Base-by-base conservation (phyloP, 2,888 invertebrate species). In the Cactoblastis cactorum region DNA sequence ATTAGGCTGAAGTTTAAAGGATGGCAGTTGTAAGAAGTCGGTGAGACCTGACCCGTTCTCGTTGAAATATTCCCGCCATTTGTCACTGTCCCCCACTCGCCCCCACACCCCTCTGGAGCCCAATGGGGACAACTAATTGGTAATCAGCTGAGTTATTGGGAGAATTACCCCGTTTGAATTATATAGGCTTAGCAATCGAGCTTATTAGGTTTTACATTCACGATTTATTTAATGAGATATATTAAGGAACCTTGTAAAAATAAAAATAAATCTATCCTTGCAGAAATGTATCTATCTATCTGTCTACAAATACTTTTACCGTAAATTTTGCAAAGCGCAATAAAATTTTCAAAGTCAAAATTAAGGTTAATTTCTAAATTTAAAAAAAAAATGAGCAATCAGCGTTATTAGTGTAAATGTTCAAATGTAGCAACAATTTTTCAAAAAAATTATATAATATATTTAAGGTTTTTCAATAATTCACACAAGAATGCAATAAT, bases 61-160 rank as follows among this genome's bases (percentile, higher is more conserved):
- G 22, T 43, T 52, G 52, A 52, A 52, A 52, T 52, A 52, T 52
- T 38, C 45, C 45, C 32, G 45, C 48, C 43, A 52, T 52, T 52
- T 52, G 45, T 52, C 52, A 49, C 49, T 52, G 52, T 52, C 52
- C 33, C 14, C 48, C 34, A 32, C 35, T 18, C 43, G 37, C 45
- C 24, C 22, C 19, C 24, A 17, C 32, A 11, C 12, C 45, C 28
- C 34, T 5, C 19, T 19, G 22, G 35, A 1, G 19, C 8, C 41
- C 49, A 12, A 6, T 33, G 28, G 32, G 12, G 32, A 38, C 49
- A 22, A 49, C 53, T 51, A 46, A 46, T 54, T 54, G 51, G 48
- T 49, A 54, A 51, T 51, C 51, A 49, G 51, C 45, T 49, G 53
- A 51, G 43, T 37, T 53, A 53, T 49, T 50, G 53, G 41, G 34